A percentile compares a stretch with the other conserved stretches of the same genome.
These are phyloP conservation scores for Meda fulgida DNA, from an alignment of 2,797 vertebrate genomes.

Conservation along the genomic window DNA sequence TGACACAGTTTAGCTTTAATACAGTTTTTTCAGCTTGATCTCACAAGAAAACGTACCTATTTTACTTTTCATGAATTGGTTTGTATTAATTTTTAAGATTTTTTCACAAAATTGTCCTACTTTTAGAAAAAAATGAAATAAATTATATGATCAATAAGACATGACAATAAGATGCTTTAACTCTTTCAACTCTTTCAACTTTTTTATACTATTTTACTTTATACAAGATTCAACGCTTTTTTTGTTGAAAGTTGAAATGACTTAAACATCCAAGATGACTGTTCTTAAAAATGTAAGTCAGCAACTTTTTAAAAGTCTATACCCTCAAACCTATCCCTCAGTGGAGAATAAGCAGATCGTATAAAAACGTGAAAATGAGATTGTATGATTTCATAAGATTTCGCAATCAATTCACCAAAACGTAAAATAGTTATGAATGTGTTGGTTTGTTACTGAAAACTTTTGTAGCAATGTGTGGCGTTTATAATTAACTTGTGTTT, in stretches of 20 bases:
- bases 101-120: not conserved
- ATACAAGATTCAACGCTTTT: too few species aligned
- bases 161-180: too few species aligned
- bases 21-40: not conserved
- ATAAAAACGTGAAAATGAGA: not conserved
- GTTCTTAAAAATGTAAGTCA: too few species aligned
- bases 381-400: not conserved
- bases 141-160: too few species aligned
- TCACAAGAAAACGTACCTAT: accelerated
- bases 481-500: not conserved
- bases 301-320: too few species aligned
- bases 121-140: not conserved
- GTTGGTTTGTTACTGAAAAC: not conserved
- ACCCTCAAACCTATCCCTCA: not conserved
- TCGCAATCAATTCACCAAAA: not conserved
- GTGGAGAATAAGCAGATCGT: not conserved
- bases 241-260: too few species aligned
- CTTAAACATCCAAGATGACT: too few species aligned
- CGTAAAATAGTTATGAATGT: not conserved
- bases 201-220: too few species aligned
- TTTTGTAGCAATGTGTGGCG: not conserved
- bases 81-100: not conserved
- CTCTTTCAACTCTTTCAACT: too few species aligned
- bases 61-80: not conserved
- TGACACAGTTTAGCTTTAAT: not conserved